These are phyloP conservation scores for Heteractis magnifica DNA, from an alignment of 92 coral and sea anemone species.

Conservation along the genomic window DNA sequence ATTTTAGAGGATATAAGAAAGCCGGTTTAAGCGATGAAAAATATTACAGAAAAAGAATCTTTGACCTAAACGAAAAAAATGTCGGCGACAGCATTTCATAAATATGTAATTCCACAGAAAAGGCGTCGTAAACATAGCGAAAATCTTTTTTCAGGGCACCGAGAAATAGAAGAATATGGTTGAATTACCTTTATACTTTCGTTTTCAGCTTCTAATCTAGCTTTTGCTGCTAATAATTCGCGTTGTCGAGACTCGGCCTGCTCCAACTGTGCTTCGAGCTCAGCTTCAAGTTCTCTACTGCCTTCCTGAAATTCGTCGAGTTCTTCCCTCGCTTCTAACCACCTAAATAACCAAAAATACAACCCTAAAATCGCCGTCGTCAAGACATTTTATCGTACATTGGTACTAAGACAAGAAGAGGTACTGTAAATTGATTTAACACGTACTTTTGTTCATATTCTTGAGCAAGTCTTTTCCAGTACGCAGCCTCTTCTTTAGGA, in stretches of 20 bases:
- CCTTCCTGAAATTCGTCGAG: slow-evolving; percentile 99
- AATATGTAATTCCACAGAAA: slow-evolving; percentile 58
- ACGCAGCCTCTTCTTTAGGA: slow-evolving; percentile 99
- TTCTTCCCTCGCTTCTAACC: slow-evolving; percentile 98
- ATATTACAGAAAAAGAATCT: slow-evolving; percentile 10
- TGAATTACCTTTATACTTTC: slow-evolving; percentile 86
- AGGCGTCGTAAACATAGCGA: slow-evolving; percentile 47
- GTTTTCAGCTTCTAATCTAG: slow-evolving; percentile 91
- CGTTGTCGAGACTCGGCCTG: slow-evolving; percentile 99
- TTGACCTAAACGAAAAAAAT: slow-evolving; percentile 40
- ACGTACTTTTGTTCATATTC: slow-evolving; percentile 95
- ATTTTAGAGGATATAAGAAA: not conserved
- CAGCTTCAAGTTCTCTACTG: slow-evolving; percentile 97
- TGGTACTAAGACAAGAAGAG: slow-evolving; percentile 8
- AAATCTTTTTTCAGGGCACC: slow-evolving; percentile 21
- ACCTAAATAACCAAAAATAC: slow-evolving; percentile 66
- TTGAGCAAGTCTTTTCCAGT: slow-evolving; percentile 96
- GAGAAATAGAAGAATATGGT: not conserved
- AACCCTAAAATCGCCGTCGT: slow-evolving; percentile 12
- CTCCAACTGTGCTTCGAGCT: slow-evolving; percentile 95
- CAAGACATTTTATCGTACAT: slow-evolving; percentile 6
- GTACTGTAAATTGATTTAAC: slow-evolving; percentile 24
- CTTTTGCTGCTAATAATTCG: slow-evolving; percentile 87
- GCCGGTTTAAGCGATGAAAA: not conserved
- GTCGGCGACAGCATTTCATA: slow-evolving; percentile 48